A percentile compares a stretch with the other conserved stretches of the same genome.
These are phyloP conservation scores for Catharus minimus DNA, from an alignment of 2,113 vertebrate genomes.

Conservation along the genomic window DNA sequence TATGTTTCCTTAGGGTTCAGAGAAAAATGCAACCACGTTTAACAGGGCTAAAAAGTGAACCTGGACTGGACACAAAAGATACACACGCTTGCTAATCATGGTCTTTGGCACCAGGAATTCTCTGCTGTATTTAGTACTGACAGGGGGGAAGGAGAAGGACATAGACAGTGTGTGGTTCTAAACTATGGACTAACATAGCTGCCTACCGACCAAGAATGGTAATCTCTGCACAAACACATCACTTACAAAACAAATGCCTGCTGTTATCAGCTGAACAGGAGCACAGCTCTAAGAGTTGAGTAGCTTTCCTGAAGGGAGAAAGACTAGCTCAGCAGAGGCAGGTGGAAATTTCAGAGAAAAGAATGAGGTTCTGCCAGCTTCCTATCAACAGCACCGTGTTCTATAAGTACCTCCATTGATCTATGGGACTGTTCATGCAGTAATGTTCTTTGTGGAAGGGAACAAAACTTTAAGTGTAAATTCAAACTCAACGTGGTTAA, in stretches of 20 bases:
- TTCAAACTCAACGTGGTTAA: not conserved
- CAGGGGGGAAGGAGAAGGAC: not conserved
- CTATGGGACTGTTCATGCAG: not conserved
- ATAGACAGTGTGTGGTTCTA: not conserved
- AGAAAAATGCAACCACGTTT: not conserved
- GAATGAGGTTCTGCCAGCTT: not conserved
- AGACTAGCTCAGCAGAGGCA: not conserved
- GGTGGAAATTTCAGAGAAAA: not conserved
- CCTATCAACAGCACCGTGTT: not conserved
- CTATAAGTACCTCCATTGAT: not conserved
- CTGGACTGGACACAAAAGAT: not conserved
- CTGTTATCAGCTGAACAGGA: not conserved
- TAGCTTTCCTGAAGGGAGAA: not conserved
- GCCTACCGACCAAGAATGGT: not conserved
- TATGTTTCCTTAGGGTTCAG: not conserved
- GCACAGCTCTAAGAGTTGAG: not conserved
- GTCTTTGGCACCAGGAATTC: not conserved
- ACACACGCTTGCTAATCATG: not conserved
- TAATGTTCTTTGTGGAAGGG: not conserved
- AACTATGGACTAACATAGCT: not conserved
- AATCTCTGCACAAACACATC: not conserved
- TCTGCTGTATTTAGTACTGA: not conserved
- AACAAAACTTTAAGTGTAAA: conserved; percentile 3
- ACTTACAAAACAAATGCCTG: not conserved
- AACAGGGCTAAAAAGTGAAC: not conserved